Evolutionary conservation across 1,140 invertebrate genomes (phyloP), one percentile per base, ranked within the genome.

Genomic region (Euglossa dilemma): DNA sequence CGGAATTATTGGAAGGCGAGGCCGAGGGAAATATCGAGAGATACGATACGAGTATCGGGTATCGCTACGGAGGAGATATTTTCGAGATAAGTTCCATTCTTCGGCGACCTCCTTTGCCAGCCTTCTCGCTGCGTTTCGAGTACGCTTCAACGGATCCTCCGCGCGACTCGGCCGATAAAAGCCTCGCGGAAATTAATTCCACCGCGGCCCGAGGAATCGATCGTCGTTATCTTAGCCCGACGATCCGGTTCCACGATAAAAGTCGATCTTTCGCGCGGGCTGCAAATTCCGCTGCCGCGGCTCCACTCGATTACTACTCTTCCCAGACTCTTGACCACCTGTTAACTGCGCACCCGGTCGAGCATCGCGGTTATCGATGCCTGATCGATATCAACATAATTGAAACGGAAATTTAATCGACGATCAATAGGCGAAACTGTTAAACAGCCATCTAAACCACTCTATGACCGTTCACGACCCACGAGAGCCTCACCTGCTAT

Each of bases 241-340:
- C 23, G 71, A 73, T 73, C 52, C 3, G 8, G 7, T 16, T 20
- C 45, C 16, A 16, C 25, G 59, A 76, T 64, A 64, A 64, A 76
- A 64, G 43, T 50, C n/a, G 25, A 64, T 76, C 57, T 18, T 47
- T 47, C 12, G 36, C 36, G 45, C 6, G 16, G 14, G 9, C 36
- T 9, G 36, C 64, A 43, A 78, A 66, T 69, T 78, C 36, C 18
- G 11, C 50, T 6, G 16, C 43, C 23, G 11, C 23, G 36, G 36
- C 14, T 43, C 20, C 52, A 14, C 43, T 57, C 63, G 43, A 78
- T 69, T 57, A 69, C 76, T 6, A 45, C 63, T 43, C 75, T 67
- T 69, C 36, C 50, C 50, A 77, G 50, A 47, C 52, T 67, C 64
- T 78, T 69, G 76, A 57, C 76, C 76, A 78, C 76, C 76, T 78